Evolutionary conservation across 2,888 invertebrate species (phyloP), one percentile per base, ranked within the genome.

Genomic region (Eilema caniola): DNA sequence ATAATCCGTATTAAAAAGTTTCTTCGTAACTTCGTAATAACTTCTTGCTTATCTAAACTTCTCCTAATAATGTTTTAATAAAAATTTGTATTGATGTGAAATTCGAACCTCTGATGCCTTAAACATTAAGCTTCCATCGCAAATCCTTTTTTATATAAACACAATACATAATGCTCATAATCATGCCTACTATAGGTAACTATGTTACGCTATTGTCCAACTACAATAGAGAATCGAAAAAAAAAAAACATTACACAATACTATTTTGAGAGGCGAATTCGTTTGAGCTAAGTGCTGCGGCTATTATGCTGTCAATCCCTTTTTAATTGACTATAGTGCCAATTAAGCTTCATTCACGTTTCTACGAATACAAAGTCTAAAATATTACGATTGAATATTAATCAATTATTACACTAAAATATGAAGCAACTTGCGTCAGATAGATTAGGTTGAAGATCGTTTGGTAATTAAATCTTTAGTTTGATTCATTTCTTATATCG

Each of bases 221-320:
- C n/a, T 37, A 66, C 37, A 20, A 37, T 66, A 59, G 24, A 25
- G 8, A 53, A 41, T 11, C 47, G 5, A 11, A 41, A 25, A 28
- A 41, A 25, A 28, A 41, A 59, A 66, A 59, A 20, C 20, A 53
- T 64, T 47, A 28, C 31, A 10, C 56, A 56, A 25, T 16, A 59
- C n/a, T 25, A n/a, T 56, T 59, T 41, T 59, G 14, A 41, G 20
- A 66, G 37, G 59, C 14, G 31, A 66, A 41, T 41, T 14, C 10
- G 37, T 41, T 25, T n/a, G 16, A 60, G 24, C 33, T 68, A 62
- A 31, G 59, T 59, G 28, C 33, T 24, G 16, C 28, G n/a, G 24
- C 47, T 25, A 71, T 71, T 67, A 67, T 20, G 53, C 64, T 67
- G 67, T 64, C 67, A 67, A 67, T 64, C 57, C 24, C 33, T 24